phyloP scores from a whole-genome alignment of 1,140 invertebrate genomes.

The Elymnias hypermnestra region DNA sequence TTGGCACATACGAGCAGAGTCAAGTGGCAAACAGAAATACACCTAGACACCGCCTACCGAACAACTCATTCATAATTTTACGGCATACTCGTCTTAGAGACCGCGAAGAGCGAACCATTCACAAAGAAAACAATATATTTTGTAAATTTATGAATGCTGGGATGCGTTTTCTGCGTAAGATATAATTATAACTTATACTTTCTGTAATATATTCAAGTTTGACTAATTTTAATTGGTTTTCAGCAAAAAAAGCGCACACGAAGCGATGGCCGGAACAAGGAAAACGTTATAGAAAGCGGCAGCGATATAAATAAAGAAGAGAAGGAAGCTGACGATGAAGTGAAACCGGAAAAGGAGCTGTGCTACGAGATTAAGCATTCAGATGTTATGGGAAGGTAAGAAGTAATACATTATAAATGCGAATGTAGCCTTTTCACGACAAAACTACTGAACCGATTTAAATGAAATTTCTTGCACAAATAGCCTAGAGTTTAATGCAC shows the following conservation, averaged over 20 bases:
- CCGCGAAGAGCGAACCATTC: slow-evolving; percentile 27
- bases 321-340: slow-evolving; percentile 16
- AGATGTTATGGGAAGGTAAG: slow-evolving; percentile 73
- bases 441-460: no score
- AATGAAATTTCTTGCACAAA: no score
- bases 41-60: slow-evolving; percentile 47
- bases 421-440: no score
- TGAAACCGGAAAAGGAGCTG: slow-evolving; percentile 24
- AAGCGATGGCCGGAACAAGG: slow-evolving; percentile 52
- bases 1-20: slow-evolving; percentile 35
- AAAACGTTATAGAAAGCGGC: slow-evolving; percentile 47
- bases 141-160: slow-evolving; percentile 40
- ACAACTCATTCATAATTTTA: slow-evolving; percentile 47
- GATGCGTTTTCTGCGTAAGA: slow-evolving; percentile 56
- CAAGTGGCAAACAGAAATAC: slow-evolving; percentile 64
- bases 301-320: slow-evolving; percentile 18
- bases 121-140: slow-evolving; percentile 29
- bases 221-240: slow-evolving; percentile 30
- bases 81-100: slow-evolving; percentile 16
- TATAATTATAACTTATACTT: no score
- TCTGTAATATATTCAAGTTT: no score
- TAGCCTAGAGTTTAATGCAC: no score
- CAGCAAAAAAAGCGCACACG: slow-evolving; percentile 63
- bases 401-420: neutral
- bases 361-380: slow-evolving; percentile 74